A percentile compares a stretch with the other conserved stretches of the same genome.
Evolutionary conservation across 2,113 vertebrate genomes (phyloP).

Genomic region (Tursiops truncatus): DNA sequence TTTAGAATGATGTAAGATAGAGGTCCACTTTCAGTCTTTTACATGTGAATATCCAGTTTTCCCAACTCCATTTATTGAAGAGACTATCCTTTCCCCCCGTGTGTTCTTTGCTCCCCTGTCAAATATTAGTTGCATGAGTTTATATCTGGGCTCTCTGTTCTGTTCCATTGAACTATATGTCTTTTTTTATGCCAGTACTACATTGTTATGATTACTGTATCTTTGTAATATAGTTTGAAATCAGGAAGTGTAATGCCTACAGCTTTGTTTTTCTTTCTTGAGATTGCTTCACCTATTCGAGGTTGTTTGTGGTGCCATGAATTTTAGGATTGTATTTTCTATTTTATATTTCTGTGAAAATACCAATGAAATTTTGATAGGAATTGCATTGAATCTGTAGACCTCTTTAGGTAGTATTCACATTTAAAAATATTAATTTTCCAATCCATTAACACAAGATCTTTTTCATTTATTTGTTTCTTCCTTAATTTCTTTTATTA

Average conservation of each 20-base stretch:
- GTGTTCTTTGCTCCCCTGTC: background rate
- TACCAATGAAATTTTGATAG: background rate
- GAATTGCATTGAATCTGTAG: background rate
- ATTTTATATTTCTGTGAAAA: background rate
- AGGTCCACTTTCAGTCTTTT: background rate
- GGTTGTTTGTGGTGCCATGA: background rate
- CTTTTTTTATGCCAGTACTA: background rate
- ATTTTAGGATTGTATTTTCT: background rate
- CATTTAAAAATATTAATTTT: background rate
- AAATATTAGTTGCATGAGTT: background rate
- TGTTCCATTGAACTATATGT: background rate
- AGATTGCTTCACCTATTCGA: background rate
- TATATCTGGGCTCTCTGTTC: background rate
- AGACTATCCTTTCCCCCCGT: background rate
- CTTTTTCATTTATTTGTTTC: background rate
- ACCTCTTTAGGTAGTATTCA: background rate
- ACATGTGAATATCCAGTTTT: background rate
- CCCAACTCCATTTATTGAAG: background rate
- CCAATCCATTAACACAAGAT: background rate
- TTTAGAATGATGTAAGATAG: background rate
- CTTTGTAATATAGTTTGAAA: background rate
- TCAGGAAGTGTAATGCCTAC: background rate
- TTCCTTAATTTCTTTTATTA: background rate
- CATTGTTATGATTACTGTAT: background rate
- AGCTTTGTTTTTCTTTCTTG: background rate